Percentiles rank a stretch among this genome's conserved stretches.
phyloP scores from a whole-genome alignment of 2,113 vertebrate species.

The Lasiurus cinereus region DNA sequence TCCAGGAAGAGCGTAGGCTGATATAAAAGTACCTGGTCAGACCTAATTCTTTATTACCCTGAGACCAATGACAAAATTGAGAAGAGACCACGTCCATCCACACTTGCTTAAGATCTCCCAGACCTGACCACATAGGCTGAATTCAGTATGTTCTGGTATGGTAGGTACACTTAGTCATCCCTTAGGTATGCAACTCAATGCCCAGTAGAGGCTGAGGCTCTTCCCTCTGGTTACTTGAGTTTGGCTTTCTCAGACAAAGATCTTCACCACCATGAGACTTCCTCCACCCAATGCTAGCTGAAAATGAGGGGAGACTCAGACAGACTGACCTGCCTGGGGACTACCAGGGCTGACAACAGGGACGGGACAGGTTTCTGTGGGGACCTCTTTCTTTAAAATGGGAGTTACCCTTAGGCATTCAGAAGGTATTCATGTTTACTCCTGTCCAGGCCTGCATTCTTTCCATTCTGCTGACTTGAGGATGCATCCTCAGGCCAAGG shows the following conservation, averaged over 20 bases:
- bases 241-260: background rate
- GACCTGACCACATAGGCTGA: background rate
- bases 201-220: background rate
- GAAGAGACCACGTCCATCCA: background rate
- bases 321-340: background rate
- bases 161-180: background rate
- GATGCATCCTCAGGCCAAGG: background rate
- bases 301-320: background rate
- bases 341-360: background rate
- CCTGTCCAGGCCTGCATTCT: background rate
- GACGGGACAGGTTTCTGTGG: background rate
- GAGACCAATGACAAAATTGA: background rate
- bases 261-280: background rate
- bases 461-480: background rate
- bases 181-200: background rate
- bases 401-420: no score
- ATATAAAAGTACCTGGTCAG: background rate
- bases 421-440: background rate
- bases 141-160: background rate
- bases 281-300: background rate
- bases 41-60: background rate
- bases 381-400: background rate
- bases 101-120: background rate
- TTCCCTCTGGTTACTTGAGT: background rate
- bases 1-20: background rate